Evolutionary conservation across 2,888 invertebrate species (phyloP), one percentile per base, ranked within the genome.

Genomic region (Drosophila silvestris): DNA sequence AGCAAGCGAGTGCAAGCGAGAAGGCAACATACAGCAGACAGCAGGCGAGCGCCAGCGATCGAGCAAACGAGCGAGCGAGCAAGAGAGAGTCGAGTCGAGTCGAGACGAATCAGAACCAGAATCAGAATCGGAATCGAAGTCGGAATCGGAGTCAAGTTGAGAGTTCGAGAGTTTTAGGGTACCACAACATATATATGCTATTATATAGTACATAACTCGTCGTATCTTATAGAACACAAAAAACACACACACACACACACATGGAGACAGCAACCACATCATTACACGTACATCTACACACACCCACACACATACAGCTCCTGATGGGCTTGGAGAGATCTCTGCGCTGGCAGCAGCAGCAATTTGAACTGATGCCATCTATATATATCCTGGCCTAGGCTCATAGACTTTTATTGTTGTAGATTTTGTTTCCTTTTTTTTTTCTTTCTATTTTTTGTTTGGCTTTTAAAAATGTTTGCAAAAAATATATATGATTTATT

Each of bases 121-220:
- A 35, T 56, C 56, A 37, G 56, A 26, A 47, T 47, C 44, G 1
- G 44, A 56, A 22, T 28, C 26, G 37, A 9, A 57, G n/a, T 30
- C 39, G 39, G 19, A 9, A 51, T 71, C 59, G 39, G 19, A 9
- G 56, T 71, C 59, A 37, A 47, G 41, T 51, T 57, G 44, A 74
- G 59, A 69, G 64, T 41, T 74, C 26, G 66, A 69, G 74, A 81
- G 83, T 81, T 74, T 83, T 83, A 81, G 82, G 74, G 89, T 83
- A 83, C 74, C 69, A 81, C 69, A 81, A 71, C 47, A 81, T 68
- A 83, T 75, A 76, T 65, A 81, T 86, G 74, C 82, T 89, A 79
- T 89, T 84, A 83, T 74, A 88, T 88, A 89, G 87, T 81, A 87
- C 87, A 89, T 79, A 82, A 84, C 79, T 86, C 82, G 71, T 79